Evolutionary conservation across 1,140 invertebrate species (phyloP), one percentile per base, ranked within the genome.

Genomic region (Halyomorpha halys): DNA sequence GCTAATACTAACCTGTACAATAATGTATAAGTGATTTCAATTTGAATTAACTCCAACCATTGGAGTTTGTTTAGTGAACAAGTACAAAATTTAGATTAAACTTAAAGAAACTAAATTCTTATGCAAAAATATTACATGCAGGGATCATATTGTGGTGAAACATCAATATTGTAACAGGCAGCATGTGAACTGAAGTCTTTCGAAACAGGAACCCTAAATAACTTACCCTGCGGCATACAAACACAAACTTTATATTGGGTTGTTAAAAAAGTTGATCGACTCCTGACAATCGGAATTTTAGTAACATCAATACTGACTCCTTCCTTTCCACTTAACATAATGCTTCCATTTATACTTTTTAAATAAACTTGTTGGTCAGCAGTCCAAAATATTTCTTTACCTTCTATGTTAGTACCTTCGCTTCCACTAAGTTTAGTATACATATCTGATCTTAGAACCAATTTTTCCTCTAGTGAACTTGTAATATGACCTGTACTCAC

Each of bases 191-290:
- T 80, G 53, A 72, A 73, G 18, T 77, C 81, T 3, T 74, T 76
- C 15, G 81, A 80, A 3, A 87, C 80, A 0, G 85, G 82, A 4
- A 94, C 80, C 66, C 83, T 80, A 70, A 91, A 94, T 9, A 94
- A 72, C 70, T 86, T 88, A 0, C 90, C 90, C 65, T 85, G 79
- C 0, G 90, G 89, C 88, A 91, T 91, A 71, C 90, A 93, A 2
- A 92, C 83, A 66, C 90, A 94, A 3, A 94, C 77, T 76, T 92
- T 92, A 71, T 85, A 93, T 71, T 91, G 88, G 0, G 71, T 66
- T 71, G 61, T 23, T 67, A 64, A 15, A 65, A 68, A 15, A 54
- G 84, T 0, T 77, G 83, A 1, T 90, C 79, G 0, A 86, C 86
- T 56, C 14, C 56, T 34, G 16, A 65, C 84, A 27, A 89, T 79